Conservation (phyloP, 1,140 invertebrate genomes). For the Brachionus angularis region DNA sequence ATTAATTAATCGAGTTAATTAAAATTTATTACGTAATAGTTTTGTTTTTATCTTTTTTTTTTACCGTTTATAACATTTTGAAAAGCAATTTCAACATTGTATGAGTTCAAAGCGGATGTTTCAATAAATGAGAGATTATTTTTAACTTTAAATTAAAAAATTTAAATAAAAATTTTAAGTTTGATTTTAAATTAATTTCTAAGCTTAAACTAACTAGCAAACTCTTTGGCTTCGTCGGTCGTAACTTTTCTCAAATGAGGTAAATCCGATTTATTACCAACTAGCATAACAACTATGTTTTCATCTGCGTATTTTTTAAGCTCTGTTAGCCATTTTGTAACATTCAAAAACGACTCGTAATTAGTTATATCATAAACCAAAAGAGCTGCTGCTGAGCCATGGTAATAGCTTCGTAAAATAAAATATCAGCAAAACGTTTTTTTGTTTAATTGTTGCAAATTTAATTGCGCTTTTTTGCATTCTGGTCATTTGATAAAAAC, state of each 20-base stretch:
- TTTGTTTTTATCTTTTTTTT: background rate
- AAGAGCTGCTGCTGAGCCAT: slow-evolving; percentile 84
- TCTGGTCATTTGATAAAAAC: slow-evolving; percentile 63
- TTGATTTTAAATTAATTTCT: slow-evolving; percentile 12
- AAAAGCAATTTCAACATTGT: slow-evolving; percentile 98
- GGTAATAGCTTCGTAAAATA: no score
- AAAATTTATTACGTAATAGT: no score
- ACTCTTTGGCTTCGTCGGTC: slow-evolving; percentile 41
- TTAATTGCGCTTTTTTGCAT: no score
- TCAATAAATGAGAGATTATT: slow-evolving; percentile 99
- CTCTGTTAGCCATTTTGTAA: slow-evolving; percentile 99
- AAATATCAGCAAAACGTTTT: no score
- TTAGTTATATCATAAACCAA: slow-evolving; percentile 87
- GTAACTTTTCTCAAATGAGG: slow-evolving; percentile 26
- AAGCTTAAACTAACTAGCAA: slow-evolving; percentile 42
- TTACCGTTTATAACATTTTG: slow-evolving; percentile 84
- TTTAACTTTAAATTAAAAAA: slow-evolving; percentile 45
- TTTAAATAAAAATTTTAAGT: slow-evolving; percentile 24
- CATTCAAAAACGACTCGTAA: slow-evolving; percentile 93
- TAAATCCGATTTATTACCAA: slow-evolving; percentile 62
- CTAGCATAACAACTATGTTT: slow-evolving; percentile 96
- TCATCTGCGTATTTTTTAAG: slow-evolving; percentile 92
- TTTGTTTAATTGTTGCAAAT: no score
- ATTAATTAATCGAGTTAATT: no score
- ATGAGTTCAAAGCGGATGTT: slow-evolving; percentile 99